These are phyloP conservation scores for Hipposideros larvatus DNA, from an alignment of 2,797 vertebrate genomes.

Conservation along the genomic window DNA sequence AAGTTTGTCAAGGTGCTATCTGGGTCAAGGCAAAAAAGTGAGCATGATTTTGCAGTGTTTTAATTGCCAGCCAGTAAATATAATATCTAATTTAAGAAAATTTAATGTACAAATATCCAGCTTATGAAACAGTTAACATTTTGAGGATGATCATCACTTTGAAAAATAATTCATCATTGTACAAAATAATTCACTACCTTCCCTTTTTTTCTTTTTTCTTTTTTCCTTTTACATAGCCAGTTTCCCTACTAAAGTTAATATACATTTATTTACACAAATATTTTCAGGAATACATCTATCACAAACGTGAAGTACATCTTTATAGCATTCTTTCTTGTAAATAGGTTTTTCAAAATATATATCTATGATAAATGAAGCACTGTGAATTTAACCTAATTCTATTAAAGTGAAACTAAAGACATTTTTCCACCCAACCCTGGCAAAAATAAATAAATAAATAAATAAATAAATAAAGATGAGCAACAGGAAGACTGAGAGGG, in stretches of 20 bases:
- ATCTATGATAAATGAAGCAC: background rate
- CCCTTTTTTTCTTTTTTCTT: background rate
- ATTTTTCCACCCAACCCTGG: background rate
- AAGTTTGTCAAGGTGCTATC: background rate
- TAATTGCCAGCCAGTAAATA: constrained; percentile 66
- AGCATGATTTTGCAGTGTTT: constrained; percentile 48
- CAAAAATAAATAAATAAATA: background rate
- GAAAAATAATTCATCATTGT: constrained; percentile 70
- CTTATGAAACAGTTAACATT: constrained; percentile 42
- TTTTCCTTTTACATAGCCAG: background rate
- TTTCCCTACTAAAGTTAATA: constrained; percentile 43
- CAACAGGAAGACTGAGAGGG: background rate
- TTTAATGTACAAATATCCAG: constrained; percentile 55
- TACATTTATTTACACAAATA: constrained; percentile 52
- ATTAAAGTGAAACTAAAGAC: background rate
- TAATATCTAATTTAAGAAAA: constrained; percentile 72
- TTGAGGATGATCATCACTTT: constrained; percentile 43
- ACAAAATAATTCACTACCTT: constrained; percentile 53
- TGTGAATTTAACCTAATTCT: background rate
- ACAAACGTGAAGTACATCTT: background rate
- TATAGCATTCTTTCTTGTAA: background rate
- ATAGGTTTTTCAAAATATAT: background rate
- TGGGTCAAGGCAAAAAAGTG: background rate
- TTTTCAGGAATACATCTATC: background rate
- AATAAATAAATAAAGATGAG: background rate